Conservation (phyloP, 2,888 invertebrate genomes). For the Bimastos eiseni region DNA sequence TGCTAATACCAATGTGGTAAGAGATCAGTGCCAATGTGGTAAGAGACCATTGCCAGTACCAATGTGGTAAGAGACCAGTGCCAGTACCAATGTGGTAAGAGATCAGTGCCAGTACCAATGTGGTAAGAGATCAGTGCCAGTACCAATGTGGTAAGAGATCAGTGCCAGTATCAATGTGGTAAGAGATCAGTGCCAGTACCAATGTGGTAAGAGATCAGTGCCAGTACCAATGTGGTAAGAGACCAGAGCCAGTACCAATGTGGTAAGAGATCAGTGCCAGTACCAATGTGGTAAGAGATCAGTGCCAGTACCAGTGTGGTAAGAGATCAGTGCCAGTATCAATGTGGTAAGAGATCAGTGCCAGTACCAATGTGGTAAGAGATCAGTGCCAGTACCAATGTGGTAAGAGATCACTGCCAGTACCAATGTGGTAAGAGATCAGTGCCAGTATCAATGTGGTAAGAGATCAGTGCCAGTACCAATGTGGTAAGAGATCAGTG, state of each 20-base stretch:
- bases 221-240: conserved; percentile 67
- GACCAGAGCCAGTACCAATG: too few relatives aligned
- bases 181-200: conserved; percentile 79
- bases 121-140: conserved; percentile 77
- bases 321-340: conserved; percentile 77
- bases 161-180: conserved; percentile 70
- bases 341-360: conserved; percentile 71
- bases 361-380: conserved; percentile 68
- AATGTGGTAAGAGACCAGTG: conserved; percentile 71
- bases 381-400: conserved; percentile 74
- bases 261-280: conserved; percentile 84
- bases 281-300: conserved; percentile 65
- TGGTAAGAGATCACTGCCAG: conserved; percentile 77
- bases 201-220: conserved; percentile 71
- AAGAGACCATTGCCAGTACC: conserved; percentile 79
- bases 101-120: conserved; percentile 74
- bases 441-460: conserved; percentile 70
- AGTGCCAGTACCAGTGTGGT: conserved; percentile 71
- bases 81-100: conserved; percentile 68
- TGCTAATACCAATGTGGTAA: too few relatives aligned
- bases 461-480: conserved; percentile 79
- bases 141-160: conserved; percentile 65
- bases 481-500: conserved; percentile 71
- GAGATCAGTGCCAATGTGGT: too few relatives aligned
- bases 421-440: conserved; percentile 65